Conservation (phyloP, 2,113 vertebrate genomes). For the Callipepla squamata region DNA sequence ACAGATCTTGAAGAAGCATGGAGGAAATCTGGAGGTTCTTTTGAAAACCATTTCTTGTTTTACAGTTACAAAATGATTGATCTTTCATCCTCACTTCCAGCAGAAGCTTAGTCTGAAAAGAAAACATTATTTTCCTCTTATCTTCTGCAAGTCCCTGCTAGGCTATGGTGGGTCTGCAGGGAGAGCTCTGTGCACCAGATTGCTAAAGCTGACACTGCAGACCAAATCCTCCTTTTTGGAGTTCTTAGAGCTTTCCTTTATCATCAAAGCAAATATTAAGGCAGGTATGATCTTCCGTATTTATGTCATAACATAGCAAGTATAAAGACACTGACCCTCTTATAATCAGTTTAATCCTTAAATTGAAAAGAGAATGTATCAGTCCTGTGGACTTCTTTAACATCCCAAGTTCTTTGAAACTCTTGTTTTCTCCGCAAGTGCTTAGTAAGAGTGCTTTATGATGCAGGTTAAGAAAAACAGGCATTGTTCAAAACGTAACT, state of each 20-base stretch:
- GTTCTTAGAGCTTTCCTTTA: not conserved
- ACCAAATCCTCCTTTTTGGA: not conserved
- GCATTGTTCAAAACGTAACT: not conserved
- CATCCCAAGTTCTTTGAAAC: not conserved
- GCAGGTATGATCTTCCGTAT: not conserved
- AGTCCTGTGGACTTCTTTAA: not conserved
- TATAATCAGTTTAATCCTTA: not conserved
- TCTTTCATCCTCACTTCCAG: not conserved
- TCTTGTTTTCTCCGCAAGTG: not conserved
- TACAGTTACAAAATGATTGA: not conserved
- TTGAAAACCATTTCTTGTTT: not conserved
- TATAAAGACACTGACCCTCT: not conserved
- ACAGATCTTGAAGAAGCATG: no score
- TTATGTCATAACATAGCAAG: not conserved
- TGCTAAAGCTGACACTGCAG: not conserved
- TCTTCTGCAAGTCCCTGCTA: not conserved
- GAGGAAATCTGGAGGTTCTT: not conserved
- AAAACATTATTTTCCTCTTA: not conserved
- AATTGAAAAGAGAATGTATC: not conserved
- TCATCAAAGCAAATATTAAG: constrained; percentile 2
- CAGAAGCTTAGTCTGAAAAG: not conserved
- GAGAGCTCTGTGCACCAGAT: not conserved
- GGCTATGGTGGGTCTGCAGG: not conserved
- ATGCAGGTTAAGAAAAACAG: not conserved
- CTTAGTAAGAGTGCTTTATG: rapidly evolving